These are phyloP conservation scores for Tromatobia lineatoria DNA, from an alignment of 2,888 invertebrate species.

Conservation along the genomic window DNA sequence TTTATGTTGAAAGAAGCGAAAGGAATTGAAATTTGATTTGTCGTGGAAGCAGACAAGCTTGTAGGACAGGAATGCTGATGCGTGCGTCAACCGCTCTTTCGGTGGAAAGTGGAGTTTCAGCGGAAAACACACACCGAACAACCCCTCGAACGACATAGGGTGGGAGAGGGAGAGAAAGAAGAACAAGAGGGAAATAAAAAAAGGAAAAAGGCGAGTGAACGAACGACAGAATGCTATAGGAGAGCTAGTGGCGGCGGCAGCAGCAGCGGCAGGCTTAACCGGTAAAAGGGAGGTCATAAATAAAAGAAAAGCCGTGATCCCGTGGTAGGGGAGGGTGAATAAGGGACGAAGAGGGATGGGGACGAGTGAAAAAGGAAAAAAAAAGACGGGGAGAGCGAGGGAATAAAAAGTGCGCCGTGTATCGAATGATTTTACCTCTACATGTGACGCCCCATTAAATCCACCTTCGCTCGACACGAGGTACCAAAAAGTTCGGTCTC, in stretches of 20 bases:
- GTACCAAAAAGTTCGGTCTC: slow-evolving; percentile 72
- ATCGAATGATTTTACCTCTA: slow-evolving; percentile 77
- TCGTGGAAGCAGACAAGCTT: slow-evolving; percentile 32
- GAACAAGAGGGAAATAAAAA: slow-evolving; percentile 36
- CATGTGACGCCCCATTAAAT: slow-evolving; percentile 77
- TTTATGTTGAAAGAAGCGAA: background rate
- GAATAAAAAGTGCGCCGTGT: slow-evolving; percentile 72
- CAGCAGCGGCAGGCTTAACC: slow-evolving; percentile 53
- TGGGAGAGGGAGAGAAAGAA: slow-evolving; percentile 28
- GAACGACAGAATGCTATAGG: slow-evolving; percentile 60
- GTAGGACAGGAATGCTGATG: slow-evolving; percentile 53
- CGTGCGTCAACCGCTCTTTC: slow-evolving; percentile 39
- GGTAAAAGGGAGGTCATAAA: slow-evolving; percentile 69
- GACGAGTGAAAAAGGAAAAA: slow-evolving; percentile 5
- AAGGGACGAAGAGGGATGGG: slow-evolving; percentile 7
- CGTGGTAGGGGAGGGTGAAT: slow-evolving; percentile 46
- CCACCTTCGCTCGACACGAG: slow-evolving; percentile 79
- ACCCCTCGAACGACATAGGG: slow-evolving; percentile 34
- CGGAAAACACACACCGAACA: slow-evolving; percentile 35
- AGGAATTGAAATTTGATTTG: slow-evolving; percentile 65
- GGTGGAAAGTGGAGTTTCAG: slow-evolving; percentile 51
- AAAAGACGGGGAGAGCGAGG: background rate
- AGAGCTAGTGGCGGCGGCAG: slow-evolving; percentile 23
- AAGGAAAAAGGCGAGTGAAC: slow-evolving; percentile 63
- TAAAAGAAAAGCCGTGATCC: slow-evolving; percentile 73